phyloP scores from a whole-genome alignment of 2,797 vertebrate species.

The Danio aesculapii region DNA sequence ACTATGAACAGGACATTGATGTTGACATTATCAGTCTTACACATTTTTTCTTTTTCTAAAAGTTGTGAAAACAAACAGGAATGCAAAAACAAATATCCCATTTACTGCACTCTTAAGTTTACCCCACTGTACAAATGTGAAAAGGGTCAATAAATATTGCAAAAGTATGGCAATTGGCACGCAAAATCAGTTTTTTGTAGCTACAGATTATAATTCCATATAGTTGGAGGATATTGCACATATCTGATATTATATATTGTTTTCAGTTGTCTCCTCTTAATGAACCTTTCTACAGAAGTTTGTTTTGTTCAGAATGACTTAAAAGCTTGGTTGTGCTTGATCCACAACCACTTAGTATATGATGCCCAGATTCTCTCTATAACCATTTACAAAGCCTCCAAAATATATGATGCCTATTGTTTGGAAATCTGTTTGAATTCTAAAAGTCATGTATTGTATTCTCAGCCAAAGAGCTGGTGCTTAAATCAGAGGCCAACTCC shows the following conservation, averaged over 20 bases:
- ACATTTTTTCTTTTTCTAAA: too few relatives aligned
- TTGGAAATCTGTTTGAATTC: not conserved
- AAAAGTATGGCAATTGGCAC: not conserved
- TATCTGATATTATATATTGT: not conserved
- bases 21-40: too few relatives aligned
- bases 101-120: too few relatives aligned
- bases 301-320: not conserved
- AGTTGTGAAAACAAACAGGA: too few relatives aligned
- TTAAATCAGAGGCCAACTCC: not conserved
- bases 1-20: too few relatives aligned
- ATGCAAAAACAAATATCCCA: too few relatives aligned
- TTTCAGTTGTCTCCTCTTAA: not conserved
- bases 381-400: not conserved
- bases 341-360: not conserved
- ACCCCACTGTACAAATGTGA: too few relatives aligned
- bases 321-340: not conserved
- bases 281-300: not conserved
- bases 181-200: too few relatives aligned
- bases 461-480: not conserved
- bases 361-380: constrained; percentile 7
- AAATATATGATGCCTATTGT: not conserved
- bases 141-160: too few relatives aligned
- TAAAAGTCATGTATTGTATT: not conserved
- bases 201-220: not conserved
- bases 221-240: not conserved